These are phyloP conservation scores for Cancer borealis DNA, from an alignment of 2,888 invertebrate genomes.

Conservation along the genomic window DNA sequence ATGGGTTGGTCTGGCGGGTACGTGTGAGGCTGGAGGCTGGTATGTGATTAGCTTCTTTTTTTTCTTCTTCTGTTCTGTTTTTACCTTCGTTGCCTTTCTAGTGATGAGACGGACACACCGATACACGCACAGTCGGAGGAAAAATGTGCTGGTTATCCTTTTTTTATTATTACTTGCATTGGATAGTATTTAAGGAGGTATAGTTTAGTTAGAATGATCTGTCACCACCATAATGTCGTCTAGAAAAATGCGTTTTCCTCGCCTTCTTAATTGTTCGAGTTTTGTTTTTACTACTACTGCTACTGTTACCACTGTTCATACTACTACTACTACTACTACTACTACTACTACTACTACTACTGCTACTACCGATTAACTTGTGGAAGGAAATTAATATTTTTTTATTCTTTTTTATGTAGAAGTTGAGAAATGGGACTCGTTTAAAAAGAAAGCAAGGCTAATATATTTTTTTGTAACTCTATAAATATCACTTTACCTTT, in stretches of 20 bases:
- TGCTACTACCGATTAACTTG: not conserved
- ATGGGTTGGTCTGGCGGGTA: not conserved
- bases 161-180: not conserved
- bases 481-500: too few relatives aligned
- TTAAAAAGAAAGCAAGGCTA: too few relatives aligned
- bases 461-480: too few relatives aligned
- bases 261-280: too few relatives aligned
- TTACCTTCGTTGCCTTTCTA: not conserved
- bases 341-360: conserved; percentile 9
- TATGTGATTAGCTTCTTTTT: not conserved
- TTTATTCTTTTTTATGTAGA: too few relatives aligned
- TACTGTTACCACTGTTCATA: not conserved
- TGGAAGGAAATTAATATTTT: too few relatives aligned
- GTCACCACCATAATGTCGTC: not conserved
- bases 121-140: not conserved
- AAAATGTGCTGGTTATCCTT: not conserved
- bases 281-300: not conserved
- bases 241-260: too few relatives aligned
- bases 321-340: conserved; percentile 31
- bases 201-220: not conserved
- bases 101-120: not conserved
- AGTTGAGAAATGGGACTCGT: too few relatives aligned
- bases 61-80: not conserved
- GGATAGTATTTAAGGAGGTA: not conserved
- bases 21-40: not conserved